Evolutionary conservation across 2,888 invertebrate genomes (phyloP), one percentile per base, ranked within the genome.

Genomic region (Plebejus anna): DNA sequence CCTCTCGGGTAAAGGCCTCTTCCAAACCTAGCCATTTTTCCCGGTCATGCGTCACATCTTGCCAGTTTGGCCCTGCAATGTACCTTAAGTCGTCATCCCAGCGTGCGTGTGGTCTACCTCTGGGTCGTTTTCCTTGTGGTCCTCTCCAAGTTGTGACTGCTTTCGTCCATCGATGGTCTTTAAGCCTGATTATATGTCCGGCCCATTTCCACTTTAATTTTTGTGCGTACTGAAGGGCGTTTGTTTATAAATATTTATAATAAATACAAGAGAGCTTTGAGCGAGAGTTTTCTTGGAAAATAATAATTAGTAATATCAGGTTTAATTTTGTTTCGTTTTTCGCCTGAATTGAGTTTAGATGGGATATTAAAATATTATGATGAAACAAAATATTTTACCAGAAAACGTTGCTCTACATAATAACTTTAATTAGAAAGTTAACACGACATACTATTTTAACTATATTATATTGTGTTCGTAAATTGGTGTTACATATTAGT

Each of bases 141-240:
- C 73, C 73, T 32, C 7, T 4, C 77, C 75, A 77, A 66, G 11
- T 36, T 2, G 75, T 75, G 28, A 16, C 55, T 38, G 38, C 38
- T 36, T 42, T 57, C 42, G 75, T 75, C 77, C 51, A 51, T 3
- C 47, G 47, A 11, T 75, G 22, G 28, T 79, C 78, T 22, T 4
- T 76, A 1, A 72, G 47, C 13, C 66, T 73, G 4, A 59, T 38
- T 72, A 76, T 22, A 38, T 73, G 61, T 22, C 77, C 78, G 42
- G 79, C 78, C 78, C 78, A 79, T 51, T 22, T 22, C 22, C 22
- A 22, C 22, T 22, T 22, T 22, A 22, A 22, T 22, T 22, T 22
- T 22, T 22, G 11, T 47, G 22, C 22, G 22, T 22, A 22, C 22
- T 22, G 22, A 22, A 47, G 47, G 47, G 66, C 32, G 32, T 32